Evolutionary conservation across 2,797 vertebrate species (phyloP).

Genomic region (Psittacula echo): DNA sequence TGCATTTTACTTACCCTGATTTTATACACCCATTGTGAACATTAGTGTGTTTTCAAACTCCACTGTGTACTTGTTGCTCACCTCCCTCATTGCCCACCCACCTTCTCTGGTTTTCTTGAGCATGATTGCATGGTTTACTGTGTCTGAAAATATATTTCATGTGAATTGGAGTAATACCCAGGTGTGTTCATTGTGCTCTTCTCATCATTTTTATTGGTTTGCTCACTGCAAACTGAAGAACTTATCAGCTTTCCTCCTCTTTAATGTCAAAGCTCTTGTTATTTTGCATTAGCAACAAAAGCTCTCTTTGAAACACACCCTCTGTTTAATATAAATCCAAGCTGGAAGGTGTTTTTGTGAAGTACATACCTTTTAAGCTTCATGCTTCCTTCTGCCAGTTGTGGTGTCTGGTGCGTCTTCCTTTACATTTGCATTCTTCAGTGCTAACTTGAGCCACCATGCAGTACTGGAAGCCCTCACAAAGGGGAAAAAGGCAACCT

Average conservation of each 20-base stretch:
- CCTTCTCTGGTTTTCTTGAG: not conserved
- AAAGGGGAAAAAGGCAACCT: not conserved
- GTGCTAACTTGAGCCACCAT: not conserved
- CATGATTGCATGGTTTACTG: rapidly evolving
- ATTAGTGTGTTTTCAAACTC: not conserved
- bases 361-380: not conserved
- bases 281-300: not conserved
- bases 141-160: not conserved
- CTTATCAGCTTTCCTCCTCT: not conserved
- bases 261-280: not conserved
- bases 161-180: not conserved
- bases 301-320: not conserved
- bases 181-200: not conserved
- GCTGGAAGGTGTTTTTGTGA: not conserved
- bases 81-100: not conserved
- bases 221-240: not conserved
- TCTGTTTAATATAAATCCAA: not conserved
- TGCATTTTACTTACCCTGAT: not conserved
- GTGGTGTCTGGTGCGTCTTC: not conserved
- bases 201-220: not conserved
- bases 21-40: rapidly evolving
- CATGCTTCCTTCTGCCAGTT: not conserved
- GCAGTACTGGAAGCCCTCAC: not conserved
- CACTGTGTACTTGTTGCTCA: not conserved
- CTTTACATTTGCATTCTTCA: not conserved